Evolutionary conservation across 1,140 invertebrate genomes (phyloP), one percentile per base, ranked within the genome.

Genomic region (Drosophila punjabiensis): DNA sequence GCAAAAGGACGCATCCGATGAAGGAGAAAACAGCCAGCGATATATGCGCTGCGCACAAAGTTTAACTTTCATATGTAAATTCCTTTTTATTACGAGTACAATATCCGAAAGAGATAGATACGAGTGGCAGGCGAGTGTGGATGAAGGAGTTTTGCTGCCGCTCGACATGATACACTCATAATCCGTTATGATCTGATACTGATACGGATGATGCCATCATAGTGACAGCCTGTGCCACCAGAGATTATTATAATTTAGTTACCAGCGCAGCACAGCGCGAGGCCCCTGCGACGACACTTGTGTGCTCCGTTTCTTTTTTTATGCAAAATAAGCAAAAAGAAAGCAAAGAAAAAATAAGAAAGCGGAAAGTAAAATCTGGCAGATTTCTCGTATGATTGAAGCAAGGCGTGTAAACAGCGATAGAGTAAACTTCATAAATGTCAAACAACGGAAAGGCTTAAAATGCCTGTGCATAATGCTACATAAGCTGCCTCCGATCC

Each of bases 201-300:
- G 86, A 90, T 90, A 90, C 55, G 79, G 70, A 81, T 81, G 70
- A 82, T 65, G 78, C 62, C 55, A 76, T 79, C 84, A 69, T 66
- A 56, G 50, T 76, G 67, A 59, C 77, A 77, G 76, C n/a, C 82
- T 73, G 68, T 59, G 74, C 60, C 58, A 52, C 64, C 76, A 55
- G 45, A 82, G 80, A 87, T 87, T 87, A 83, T 71, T 82, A 82
- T 76, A 88, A 88, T 81, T 88, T 87, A 68, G 71, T 81, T 87
- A 80, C 80, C 55, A 74, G 55, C 16, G 50, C 30, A n/a, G 32
- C 8, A 3, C 24, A 24, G 20, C 45, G 24, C 24, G 30, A 20
- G 55, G 63, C 67, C 56, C 55, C 61, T 48, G 39, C 67, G 63
- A 71, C 53, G 66, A 68, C 62, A 65, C 69, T 86, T 56, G 53